phyloP scores from a whole-genome alignment of 2,888 invertebrate species.

The Onthophagus sagittarius region DNA sequence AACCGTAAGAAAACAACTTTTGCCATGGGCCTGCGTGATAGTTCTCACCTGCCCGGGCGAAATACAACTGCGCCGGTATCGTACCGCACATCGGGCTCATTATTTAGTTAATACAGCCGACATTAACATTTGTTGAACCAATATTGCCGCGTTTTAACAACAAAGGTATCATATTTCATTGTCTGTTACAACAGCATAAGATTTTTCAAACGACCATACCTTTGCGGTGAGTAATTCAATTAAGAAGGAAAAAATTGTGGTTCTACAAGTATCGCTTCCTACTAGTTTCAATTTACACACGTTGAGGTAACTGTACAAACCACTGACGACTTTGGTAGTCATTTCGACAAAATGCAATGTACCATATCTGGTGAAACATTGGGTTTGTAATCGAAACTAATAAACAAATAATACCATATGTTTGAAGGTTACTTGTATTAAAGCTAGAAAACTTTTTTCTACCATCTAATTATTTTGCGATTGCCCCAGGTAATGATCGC shows the following conservation, averaged over 20 bases:
- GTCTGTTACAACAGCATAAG: not conserved
- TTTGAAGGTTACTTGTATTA: no score
- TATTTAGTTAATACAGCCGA: slow-evolving; percentile 5
- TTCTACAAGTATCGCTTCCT: not conserved
- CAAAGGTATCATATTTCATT: not conserved
- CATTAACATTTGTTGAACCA: not conserved
- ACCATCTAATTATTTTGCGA: not conserved
- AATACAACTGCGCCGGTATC: slow-evolving; percentile 5
- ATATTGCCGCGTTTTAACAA: not conserved
- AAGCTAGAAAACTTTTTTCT: not conserved
- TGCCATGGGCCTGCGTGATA: not conserved
- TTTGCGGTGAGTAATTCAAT: not conserved
- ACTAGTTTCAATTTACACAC: not conserved
- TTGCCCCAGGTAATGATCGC: not conserved
- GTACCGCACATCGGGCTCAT: slow-evolving; percentile 8
- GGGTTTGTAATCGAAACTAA: not conserved
- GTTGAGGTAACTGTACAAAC: not conserved
- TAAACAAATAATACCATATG: no score
- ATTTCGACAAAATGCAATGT: not conserved
- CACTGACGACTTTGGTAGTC: not conserved
- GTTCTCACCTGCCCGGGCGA: slow-evolving; percentile 3
- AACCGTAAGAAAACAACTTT: slow-evolving; percentile 6
- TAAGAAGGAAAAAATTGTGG: not conserved
- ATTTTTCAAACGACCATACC: not conserved
- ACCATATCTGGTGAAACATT: not conserved